Base-by-base conservation (phyloP, 2,888 invertebrate genomes). In the Gonocerus acuteangulatus region DNA sequence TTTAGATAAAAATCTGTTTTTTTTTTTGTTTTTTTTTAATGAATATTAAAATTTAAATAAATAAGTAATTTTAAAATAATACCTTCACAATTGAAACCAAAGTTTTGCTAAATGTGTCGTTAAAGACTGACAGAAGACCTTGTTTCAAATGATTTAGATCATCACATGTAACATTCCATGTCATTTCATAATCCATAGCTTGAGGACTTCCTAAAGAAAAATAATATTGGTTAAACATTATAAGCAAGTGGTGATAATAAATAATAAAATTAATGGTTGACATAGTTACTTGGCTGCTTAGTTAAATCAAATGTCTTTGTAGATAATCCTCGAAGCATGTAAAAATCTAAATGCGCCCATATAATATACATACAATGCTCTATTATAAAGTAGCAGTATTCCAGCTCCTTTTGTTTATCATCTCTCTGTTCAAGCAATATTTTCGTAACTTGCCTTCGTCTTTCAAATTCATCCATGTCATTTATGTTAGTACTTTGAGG, bases 91-190 rank as follows among this genome's bases (percentile, higher is more conserved):
- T 84, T 58, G 84, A 83, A 51, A 87, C 73, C 11, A 90, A 75
- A 68, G 86, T 85, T 62, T 84, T 83, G 58, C 85, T 82, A 74
- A 90, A 89, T 65, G 85, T 82, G 71, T 89, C 89, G 70, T 85
- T 88, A 72, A 90, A 86, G 16, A 85, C 80, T 0, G 84, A 81
- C 27, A 86, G 79, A 11, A 90, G 77, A 32, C 83, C 84, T 71
- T 86, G 84, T 69, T 86, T 85, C 58, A 89, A 74, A 69, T 81
- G 81, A 27, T 81, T 77, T 57, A 87, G 77, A 63, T 84, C 84
- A 67, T 82, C 81, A 2, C 78, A 76, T 1, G 80, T 78, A 39
- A 81, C 76, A 70, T 79, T 77, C 80, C 82, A 81, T 34, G 77
- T 76, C 9, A 77, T 77, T 68, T 80, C 78, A 21, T 75, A 72